phyloP scores from a whole-genome alignment of 2,797 vertebrate genomes.

The Molossus molossus region DNA sequence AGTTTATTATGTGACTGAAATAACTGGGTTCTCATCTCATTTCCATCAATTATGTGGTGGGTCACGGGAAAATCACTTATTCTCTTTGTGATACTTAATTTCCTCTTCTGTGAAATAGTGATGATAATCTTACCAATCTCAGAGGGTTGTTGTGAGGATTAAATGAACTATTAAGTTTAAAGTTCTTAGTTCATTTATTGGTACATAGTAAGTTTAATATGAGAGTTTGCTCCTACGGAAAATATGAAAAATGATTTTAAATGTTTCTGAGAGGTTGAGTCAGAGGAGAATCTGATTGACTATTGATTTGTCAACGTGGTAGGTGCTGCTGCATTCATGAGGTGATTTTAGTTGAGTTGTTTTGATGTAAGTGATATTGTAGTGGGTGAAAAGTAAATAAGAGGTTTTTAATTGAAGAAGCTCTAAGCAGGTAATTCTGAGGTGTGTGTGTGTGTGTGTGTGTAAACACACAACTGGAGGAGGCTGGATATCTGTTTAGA shows the following conservation, averaged over 20 bases:
- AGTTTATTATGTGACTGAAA: background rate
- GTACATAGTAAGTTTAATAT: background rate
- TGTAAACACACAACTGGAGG: background rate
- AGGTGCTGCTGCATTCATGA: background rate
- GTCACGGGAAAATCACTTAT: background rate
- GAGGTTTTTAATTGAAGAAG: background rate
- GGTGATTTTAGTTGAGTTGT: background rate
- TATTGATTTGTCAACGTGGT: background rate
- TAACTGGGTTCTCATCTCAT: background rate
- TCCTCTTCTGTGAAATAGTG: background rate
- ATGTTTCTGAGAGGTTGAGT: background rate
- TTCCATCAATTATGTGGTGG: background rate
- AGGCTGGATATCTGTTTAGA: background rate
- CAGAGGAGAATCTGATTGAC: background rate
- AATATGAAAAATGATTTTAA: background rate
- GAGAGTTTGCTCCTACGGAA: background rate
- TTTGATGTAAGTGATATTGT: background rate
- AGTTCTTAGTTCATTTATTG: background rate
- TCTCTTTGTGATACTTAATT: background rate
- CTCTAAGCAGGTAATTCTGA: background rate
- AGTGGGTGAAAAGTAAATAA: background rate
- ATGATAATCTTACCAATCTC: background rate
- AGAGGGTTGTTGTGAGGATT: background rate
- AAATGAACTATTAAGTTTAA: background rate
- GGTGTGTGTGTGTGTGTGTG: fast-evolving